Conservation (phyloP, 2,797 vertebrate species). For the Rhinoraja longicauda region DNA sequence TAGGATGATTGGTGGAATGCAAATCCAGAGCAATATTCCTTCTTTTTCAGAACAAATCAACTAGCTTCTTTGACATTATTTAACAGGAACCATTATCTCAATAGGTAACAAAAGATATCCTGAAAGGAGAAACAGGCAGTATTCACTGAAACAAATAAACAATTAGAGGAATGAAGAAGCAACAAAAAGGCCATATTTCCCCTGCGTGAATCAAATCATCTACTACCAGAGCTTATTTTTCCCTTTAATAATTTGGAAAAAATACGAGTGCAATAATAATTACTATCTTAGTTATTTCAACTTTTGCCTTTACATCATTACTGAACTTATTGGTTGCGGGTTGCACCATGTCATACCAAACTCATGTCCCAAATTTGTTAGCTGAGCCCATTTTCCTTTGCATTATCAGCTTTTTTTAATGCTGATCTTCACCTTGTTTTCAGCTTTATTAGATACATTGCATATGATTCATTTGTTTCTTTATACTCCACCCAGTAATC, state of each 20-base stretch:
- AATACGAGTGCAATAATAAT: background rate
- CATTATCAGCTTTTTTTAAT: background rate
- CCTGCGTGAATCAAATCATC: background rate
- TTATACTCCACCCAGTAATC: background rate
- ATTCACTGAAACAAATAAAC: background rate
- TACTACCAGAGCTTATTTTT: background rate
- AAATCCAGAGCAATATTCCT: background rate
- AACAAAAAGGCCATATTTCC: background rate
- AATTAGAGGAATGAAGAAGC: background rate
- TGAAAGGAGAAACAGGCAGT: background rate
- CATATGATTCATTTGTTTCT: background rate
- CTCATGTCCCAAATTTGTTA: background rate
- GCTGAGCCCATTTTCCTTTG: background rate
- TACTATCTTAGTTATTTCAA: background rate
- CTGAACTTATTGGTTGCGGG: background rate
- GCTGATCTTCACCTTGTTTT: background rate
- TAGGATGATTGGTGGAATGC: background rate
- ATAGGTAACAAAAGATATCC: background rate
- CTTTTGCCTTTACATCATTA: background rate
- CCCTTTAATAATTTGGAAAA: background rate
- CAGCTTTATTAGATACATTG: background rate
- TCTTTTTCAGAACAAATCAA: background rate
- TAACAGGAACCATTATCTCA: background rate
- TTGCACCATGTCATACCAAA: background rate
- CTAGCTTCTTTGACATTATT: background rate